phyloP scores from a whole-genome alignment of 1,140 invertebrate genomes.

The Polypedilum vanderplanki region DNA sequence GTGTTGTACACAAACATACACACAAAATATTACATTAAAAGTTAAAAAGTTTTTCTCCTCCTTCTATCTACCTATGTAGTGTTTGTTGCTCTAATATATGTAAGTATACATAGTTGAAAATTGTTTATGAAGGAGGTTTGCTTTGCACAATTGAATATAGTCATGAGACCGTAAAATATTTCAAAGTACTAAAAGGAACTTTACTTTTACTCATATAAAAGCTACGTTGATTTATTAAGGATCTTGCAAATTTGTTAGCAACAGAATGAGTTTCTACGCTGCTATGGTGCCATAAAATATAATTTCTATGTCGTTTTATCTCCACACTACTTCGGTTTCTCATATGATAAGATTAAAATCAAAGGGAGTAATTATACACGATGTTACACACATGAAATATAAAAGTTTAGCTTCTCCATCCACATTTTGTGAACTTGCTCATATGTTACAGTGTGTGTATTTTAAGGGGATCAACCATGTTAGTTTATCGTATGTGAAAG shows the following conservation, averaged over 20 bases:
- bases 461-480: not conserved
- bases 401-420: not conserved
- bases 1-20: not conserved
- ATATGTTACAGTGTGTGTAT: not conserved
- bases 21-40: not conserved
- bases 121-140: slow-evolving; percentile 10
- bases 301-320: slow-evolving; percentile 13
- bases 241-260: slow-evolving; percentile 25
- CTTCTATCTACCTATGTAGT: not conserved
- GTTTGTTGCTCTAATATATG: not conserved
- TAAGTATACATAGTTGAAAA: not conserved
- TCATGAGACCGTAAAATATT: slow-evolving; percentile 21
- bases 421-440: slow-evolving; percentile 2
- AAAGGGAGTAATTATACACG: slow-evolving; percentile 1
- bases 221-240: slow-evolving; percentile 24
- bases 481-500: not conserved
- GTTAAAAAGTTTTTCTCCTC: not conserved
- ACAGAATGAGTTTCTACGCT: not conserved
- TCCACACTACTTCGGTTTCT: not conserved
- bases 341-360: slow-evolving; percentile 4
- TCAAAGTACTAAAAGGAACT: not conserved
- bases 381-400: slow-evolving; percentile 1
- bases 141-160: slow-evolving; percentile 15
- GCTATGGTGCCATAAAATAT: not conserved
- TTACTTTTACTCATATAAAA: not conserved